Evolutionary conservation across 2,888 invertebrate species (phyloP), one percentile per base, ranked within the genome.

Genomic region (Galerucella nymphaeae): DNA sequence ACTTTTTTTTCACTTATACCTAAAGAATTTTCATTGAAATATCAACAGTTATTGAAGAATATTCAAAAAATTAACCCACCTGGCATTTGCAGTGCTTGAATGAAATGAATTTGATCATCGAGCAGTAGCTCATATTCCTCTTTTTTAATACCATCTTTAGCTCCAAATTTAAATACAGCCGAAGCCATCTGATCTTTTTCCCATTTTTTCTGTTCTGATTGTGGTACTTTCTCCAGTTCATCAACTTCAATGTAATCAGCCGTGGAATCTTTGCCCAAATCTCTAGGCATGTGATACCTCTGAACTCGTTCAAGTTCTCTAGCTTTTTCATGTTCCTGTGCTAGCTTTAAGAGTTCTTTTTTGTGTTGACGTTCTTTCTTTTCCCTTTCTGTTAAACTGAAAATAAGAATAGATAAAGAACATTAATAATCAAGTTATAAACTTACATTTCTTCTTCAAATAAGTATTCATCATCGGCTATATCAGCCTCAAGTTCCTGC

Each of bases 71-170:
- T 14, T 59, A 63, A 67, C 68, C 75, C 69, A 82, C 95, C 96
- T 76, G 95, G 94, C 84, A 96, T 89, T 79, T 93, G 93, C 1
- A 96, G 85, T 0, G 94, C 94, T 87, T 99, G 97, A 75, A 99
- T 95, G 85, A 99, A 99, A 84, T 99, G 97, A 82, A 99, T 98
- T 87, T 98, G 96, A 86, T 99, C 98, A 84, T 98, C 98, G 78
- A 99, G 87, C 45, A 99, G 87, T 42, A 98, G 89, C 76, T 99
- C 98, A 88, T 99, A 99, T 79, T 98, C 95, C 83, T 94, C 91
- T 83, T 93, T 82, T 71, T 83, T 88, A 78, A 87, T 86, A 16
- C 93, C 93, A 89, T 98, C 95, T 86, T 94, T 95, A 0, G 98
- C 96, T 10, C 99, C 99, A 88, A 98, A 97, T 82, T 93, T 93